Percentiles rank a stretch among this genome's conserved stretches.
These are phyloP conservation scores for Coleophora deauratella DNA, from an alignment of 2,888 invertebrate species.

Conservation along the genomic window DNA sequence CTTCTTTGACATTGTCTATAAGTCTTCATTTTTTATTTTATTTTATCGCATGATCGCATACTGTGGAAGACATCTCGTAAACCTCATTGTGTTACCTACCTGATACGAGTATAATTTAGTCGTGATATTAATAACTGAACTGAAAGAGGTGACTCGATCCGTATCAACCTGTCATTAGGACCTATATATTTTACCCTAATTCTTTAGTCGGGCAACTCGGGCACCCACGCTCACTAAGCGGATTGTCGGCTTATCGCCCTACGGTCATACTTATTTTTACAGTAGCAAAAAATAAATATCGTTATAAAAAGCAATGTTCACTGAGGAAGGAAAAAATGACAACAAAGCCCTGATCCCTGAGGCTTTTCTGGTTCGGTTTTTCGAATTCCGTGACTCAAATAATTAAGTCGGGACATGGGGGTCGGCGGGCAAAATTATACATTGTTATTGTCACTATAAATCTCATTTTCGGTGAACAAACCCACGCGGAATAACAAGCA, in stretches of 20 bases:
- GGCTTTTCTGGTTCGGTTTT: conserved; percentile 59
- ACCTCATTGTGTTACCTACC: too few species aligned
- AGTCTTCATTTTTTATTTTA: too few species aligned
- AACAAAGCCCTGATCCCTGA: conserved; percentile 60
- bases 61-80: too few species aligned
- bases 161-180: conserved; percentile 37
- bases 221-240: conserved; percentile 60
- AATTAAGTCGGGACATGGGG: conserved; percentile 63
- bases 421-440: conserved; percentile 62
- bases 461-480: conserved; percentile 59
- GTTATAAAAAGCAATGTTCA: conserved; percentile 43
- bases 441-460: conserved; percentile 68
- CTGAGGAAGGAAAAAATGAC: conserved; percentile 42
- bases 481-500: conserved; percentile 55
- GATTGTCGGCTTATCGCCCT: conserved; percentile 67
- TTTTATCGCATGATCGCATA: too few species aligned
- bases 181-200: conserved; percentile 63
- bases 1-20: too few species aligned
- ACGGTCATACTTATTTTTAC: conserved; percentile 58
- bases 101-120: conserved; percentile 3
- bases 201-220: conserved; percentile 29
- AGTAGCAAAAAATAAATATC: conserved; percentile 55
- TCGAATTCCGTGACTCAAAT: conserved; percentile 72
- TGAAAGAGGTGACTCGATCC: conserved; percentile 20
- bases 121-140: conserved; percentile 10